phyloP scores from a whole-genome alignment of 2,888 invertebrate genomes.

The Aplocera efformata region DNA sequence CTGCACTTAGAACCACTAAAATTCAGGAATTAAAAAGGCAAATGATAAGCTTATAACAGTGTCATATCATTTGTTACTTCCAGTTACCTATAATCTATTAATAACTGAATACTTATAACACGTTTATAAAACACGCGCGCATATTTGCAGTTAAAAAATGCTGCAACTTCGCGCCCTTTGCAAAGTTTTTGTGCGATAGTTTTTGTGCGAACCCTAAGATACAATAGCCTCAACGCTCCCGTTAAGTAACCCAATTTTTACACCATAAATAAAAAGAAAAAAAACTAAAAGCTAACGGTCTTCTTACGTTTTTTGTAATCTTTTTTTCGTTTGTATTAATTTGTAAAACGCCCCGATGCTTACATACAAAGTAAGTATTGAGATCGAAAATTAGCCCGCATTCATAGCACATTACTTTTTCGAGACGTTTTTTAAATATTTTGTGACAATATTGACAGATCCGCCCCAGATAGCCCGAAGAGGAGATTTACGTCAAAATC shows the following conservation, averaged over 20 bases:
- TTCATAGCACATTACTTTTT: conserved; percentile 53
- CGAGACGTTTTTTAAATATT: conserved; percentile 52
- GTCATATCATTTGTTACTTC: conserved; percentile 52
- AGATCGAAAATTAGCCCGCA: conserved; percentile 77
- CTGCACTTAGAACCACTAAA: no score
- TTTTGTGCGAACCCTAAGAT: conserved; percentile 43
- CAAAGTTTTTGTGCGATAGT: conserved; percentile 16
- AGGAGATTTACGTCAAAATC: conserved; percentile 44
- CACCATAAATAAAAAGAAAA: conserved; percentile 74
- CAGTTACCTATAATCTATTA: conserved; percentile 50
- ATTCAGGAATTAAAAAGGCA: background rate
- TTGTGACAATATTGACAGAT: conserved; percentile 78
- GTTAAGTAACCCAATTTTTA: conserved; percentile 80
- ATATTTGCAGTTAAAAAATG: conserved; percentile 30
- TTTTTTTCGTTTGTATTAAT: conserved; percentile 71
- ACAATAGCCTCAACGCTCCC: conserved; percentile 64
- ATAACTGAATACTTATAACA: conserved; percentile 47
- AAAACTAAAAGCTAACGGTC: conserved; percentile 69
- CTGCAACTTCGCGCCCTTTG: conserved; percentile 37
- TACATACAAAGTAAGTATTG: conserved; percentile 71
- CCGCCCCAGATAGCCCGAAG: conserved; percentile 42
- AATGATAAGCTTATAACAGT: conserved; percentile 1
- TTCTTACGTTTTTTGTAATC: conserved; percentile 33
- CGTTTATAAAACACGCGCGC: conserved; percentile 39
- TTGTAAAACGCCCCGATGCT: conserved; percentile 75